Conservation (phyloP, 2,888 invertebrate genomes). For the Mesorhabditis sp. region DNA sequence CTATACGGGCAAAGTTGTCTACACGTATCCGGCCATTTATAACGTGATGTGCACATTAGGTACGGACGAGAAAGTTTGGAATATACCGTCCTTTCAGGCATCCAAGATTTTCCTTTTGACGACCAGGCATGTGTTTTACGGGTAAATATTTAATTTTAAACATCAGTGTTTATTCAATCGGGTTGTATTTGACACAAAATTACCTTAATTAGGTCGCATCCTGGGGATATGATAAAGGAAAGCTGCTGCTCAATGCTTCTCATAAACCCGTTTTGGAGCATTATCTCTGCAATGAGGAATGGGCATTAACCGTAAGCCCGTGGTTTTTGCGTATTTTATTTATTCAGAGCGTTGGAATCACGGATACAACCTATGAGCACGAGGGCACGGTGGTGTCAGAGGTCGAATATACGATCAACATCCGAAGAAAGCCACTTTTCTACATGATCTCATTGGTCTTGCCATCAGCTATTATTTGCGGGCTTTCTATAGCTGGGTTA, state of each 20-base stretch:
- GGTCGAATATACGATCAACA: conserved; percentile 34
- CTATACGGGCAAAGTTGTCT: conserved; percentile 36
- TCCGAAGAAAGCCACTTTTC: conserved; percentile 44
- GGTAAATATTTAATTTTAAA: conserved; percentile 15
- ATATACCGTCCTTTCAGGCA: conserved; percentile 20
- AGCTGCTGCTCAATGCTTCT: conserved; percentile 35
- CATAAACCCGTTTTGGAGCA: conserved; percentile 35
- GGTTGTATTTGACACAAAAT: not conserved
- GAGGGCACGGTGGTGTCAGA: conserved; percentile 40
- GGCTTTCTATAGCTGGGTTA: conserved; percentile 42
- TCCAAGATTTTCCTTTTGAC: conserved; percentile 47
- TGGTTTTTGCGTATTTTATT: too few species aligned
- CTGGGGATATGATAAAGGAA: conserved; percentile 48
- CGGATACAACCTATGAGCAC: conserved; percentile 32
- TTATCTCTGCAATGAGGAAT: conserved; percentile 46
- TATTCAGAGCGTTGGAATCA: conserved; percentile 34
- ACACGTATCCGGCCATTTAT: conserved; percentile 46
- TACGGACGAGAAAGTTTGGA: conserved; percentile 10
- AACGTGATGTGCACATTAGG: conserved; percentile 42
- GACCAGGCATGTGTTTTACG: conserved; percentile 40
- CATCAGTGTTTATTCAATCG: not conserved
- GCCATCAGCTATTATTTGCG: conserved; percentile 48
- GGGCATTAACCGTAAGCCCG: conserved; percentile 39
- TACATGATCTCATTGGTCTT: conserved; percentile 43
- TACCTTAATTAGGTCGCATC: conserved; percentile 40